Base-by-base conservation (phyloP, 92 coral and sea anemone genomes). In the Heteractis magnifica region DNA sequence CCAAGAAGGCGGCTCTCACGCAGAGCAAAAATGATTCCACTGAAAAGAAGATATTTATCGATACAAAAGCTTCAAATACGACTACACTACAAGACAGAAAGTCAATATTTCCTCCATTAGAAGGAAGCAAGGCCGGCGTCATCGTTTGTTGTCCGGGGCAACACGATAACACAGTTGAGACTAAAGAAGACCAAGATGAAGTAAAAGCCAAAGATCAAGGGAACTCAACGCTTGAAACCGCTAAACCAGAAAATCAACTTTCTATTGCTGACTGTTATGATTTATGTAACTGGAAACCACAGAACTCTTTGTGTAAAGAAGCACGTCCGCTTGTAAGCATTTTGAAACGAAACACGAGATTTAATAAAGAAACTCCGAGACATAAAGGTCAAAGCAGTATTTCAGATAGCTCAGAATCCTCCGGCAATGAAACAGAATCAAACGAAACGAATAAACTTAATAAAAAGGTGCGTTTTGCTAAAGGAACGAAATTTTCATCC, bases 211-310 rank as follows among this genome's bases (percentile, higher is more conserved):
- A 64, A 71, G 75, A 51, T 68, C 44, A 68, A 68, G 9, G 49
- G 73, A 68, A 10, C 19, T n/a, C 19, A 20, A 20, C 20, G 9
- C 18, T 23, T 26, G 73, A 68, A 26, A 26, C 14, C 3, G 3
- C 3, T 0, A 68, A 26, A 26, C 10, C 73, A 68, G 56, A 51
- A 51, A 81, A 81, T 10, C 26, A 20, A 7, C 52, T 91, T 34
- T 88, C 92, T 4, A 81, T 88, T 23, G 96, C 90, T 11, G 86
- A 87, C 9, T 87, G 80, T 49, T 92, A 91, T 60, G 96, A 92
- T 51, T 77, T 92, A 73, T 76, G 83, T 52, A 92, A 92, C 55
- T 81, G 92, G 93, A 52, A 72, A 76, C 65, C 81, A 14, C 26
- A 75, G 44, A 81, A 52, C 48, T 81, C 84, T 4, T 49, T 81